Evolutionary conservation across 2,888 invertebrate genomes (phyloP).

Genomic region (Crepidodera aurea): DNA sequence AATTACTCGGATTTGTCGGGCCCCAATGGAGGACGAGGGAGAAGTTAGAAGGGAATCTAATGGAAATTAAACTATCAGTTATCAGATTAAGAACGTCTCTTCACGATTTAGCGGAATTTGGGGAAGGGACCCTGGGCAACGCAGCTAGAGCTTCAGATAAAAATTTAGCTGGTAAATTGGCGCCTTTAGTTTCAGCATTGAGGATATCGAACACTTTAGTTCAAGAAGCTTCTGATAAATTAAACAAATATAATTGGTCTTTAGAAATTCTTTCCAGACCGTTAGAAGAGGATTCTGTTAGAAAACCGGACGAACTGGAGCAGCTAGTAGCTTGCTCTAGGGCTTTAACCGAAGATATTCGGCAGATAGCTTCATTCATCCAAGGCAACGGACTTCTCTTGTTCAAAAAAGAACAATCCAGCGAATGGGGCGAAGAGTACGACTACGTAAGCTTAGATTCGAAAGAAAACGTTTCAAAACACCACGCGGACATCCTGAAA

Average conservation of each 20-base stretch:
- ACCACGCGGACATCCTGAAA: constrained; percentile 77
- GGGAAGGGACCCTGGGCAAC: constrained; percentile 87
- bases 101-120: constrained; percentile 88
- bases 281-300: constrained; percentile 60
- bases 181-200: constrained; percentile 80
- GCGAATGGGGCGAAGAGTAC: constrained; percentile 83
- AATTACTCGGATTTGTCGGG: constrained; percentile 77
- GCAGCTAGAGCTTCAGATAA: constrained; percentile 84
- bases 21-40: constrained; percentile 85
- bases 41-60: constrained; percentile 78
- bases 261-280: constrained; percentile 66
- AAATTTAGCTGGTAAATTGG: constrained; percentile 71
- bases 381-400: constrained; percentile 83
- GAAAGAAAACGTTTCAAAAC: constrained; percentile 73
- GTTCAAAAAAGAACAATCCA: constrained; percentile 71
- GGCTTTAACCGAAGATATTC: constrained; percentile 87
- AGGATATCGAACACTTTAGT: constrained; percentile 82
- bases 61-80: constrained; percentile 85
- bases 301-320: constrained; percentile 83
- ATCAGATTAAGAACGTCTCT: constrained; percentile 80
- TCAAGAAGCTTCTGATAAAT: constrained; percentile 76
- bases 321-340: constrained; percentile 87
- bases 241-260: constrained; percentile 83
- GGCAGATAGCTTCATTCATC: constrained; percentile 89
- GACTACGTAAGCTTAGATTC: constrained; percentile 90